Percentiles rank a stretch among this genome's conserved stretches.
phyloP scores from a whole-genome alignment of 2,888 invertebrate genomes.

The Leptopterna dolabrata region DNA sequence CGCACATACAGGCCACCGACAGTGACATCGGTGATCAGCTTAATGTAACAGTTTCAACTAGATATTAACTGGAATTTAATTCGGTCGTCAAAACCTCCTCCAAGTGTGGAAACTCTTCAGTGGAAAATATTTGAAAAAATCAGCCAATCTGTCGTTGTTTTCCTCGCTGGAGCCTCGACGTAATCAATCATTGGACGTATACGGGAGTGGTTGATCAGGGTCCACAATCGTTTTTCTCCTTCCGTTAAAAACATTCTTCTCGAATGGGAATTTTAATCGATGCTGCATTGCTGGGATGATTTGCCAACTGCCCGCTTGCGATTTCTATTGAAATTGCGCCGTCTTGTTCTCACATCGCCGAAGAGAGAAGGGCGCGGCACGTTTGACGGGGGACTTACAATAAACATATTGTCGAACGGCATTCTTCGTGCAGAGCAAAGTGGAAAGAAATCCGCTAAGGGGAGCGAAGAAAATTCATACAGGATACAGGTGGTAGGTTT shows the following conservation, averaged over 20 bases:
- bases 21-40: too few species aligned
- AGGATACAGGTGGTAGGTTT: too few species aligned
- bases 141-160: neutral
- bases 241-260: neutral
- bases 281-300: neutral
- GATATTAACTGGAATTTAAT: too few species aligned
- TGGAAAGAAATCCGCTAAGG: neutral
- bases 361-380: neutral
- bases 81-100: too few species aligned
- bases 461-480: too few species aligned
- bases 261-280: conserved; percentile 22
- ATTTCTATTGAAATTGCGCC: conserved; percentile 23
- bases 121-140: neutral
- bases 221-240: neutral
- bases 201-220: conserved; percentile 5
- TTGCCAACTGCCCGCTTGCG: conserved; percentile 6
- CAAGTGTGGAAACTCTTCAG: too few species aligned
- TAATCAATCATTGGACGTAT: neutral
- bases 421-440: neutral
- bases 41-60: too few species aligned
- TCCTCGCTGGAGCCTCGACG: neutral
- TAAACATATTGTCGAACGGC: neutral
- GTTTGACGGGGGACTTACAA: neutral
- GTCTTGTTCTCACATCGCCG: conserved; percentile 8
- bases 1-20: too few species aligned